Evolutionary conservation across 2,888 invertebrate species (phyloP).

Genomic region (Metopia argyrocephala): DNA sequence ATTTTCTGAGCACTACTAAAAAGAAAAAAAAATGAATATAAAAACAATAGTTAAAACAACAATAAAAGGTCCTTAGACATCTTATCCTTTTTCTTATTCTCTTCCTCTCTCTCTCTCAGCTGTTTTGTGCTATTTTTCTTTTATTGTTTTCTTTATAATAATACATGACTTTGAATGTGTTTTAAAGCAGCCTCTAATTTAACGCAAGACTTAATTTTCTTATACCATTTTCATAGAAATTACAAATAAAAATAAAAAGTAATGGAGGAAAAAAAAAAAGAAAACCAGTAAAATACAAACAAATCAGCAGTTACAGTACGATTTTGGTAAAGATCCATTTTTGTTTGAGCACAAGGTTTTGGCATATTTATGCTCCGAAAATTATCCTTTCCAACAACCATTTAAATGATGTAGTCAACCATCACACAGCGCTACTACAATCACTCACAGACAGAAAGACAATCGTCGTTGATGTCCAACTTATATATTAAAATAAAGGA

Average conservation of each 20-base stretch:
- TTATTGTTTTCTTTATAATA: not conserved
- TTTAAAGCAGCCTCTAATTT: slow-evolving; percentile 62
- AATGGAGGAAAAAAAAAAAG: not conserved
- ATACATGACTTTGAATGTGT: slow-evolving; percentile 53
- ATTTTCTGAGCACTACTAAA: not conserved
- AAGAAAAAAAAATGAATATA: not conserved
- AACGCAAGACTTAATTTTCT: slow-evolving; percentile 63
- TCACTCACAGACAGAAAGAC: not conserved
- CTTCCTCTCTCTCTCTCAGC: not conserved
- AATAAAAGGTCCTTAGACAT: slow-evolving; percentile 56
- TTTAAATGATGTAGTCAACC: slow-evolving; percentile 27
- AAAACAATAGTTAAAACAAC: slow-evolving; percentile 24
- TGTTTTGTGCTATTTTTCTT: not conserved
- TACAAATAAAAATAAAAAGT: slow-evolving; percentile 14
- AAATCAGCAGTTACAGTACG: slow-evolving; percentile 23
- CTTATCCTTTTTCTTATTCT: slow-evolving; percentile 23
- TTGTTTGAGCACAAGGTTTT: slow-evolving; percentile 32
- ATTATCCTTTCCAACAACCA: slow-evolving; percentile 7
- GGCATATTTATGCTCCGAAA: slow-evolving; percentile 34
- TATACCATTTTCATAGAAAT: slow-evolving; percentile 50
- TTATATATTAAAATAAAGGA: slow-evolving; percentile 9
- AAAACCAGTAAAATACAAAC: not conserved
- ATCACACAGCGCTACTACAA: slow-evolving; percentile 21
- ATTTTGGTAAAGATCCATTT: slow-evolving; percentile 44
- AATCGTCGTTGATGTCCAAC: slow-evolving; percentile 1